Evolutionary conservation across 92 coral and sea anemone species (phyloP), one percentile per base, ranked within the genome.

Genomic region (Palythoa grandiflora): DNA sequence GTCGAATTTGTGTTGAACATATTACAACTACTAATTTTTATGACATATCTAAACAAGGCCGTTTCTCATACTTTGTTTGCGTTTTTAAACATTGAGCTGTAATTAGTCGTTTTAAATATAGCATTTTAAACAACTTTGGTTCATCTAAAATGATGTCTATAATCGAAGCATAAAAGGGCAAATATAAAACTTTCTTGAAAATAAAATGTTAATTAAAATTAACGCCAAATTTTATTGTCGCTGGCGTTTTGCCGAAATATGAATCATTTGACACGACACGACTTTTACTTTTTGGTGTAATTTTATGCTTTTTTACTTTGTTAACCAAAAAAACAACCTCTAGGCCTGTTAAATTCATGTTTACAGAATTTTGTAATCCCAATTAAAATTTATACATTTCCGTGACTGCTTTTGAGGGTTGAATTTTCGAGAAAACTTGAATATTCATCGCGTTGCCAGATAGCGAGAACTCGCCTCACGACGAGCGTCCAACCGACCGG

Each of bases 191-290:
- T 51, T 38, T 36, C 19, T 77, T 77, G 44, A 21, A 77, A 35
- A 73, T 40, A 5, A 17, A 73, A 73, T 14, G 39, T 73, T 13
- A 47, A 53, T 54, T 17, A 53, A 77, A 20, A 6, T 52, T 3
- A 52, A 51, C 13, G 38, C 11, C 53, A 38, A 75, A 73, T 39
- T 39, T 44, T 73, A 73, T 73, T 3, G 9, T 16, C 12, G 53
- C 80, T 76, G 80, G 80, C 80, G 80, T 76, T 76, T 76, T 76
- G 60, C 80, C 63, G 40, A 54, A 20, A 20, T 3, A 68, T 9
- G 6, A 10, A 20, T 19, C 2, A 4, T 66, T 14, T 15, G 65
- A 14, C 28, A 28, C 28, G 28, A n/a, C 16, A 59, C 65, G 65
- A 68, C 3, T 13, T 14, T 57, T 57, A 3, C 37, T 51, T 21